phyloP scores from a whole-genome alignment of 1,140 invertebrate genomes.

The Sarcophaga peregrina region DNA sequence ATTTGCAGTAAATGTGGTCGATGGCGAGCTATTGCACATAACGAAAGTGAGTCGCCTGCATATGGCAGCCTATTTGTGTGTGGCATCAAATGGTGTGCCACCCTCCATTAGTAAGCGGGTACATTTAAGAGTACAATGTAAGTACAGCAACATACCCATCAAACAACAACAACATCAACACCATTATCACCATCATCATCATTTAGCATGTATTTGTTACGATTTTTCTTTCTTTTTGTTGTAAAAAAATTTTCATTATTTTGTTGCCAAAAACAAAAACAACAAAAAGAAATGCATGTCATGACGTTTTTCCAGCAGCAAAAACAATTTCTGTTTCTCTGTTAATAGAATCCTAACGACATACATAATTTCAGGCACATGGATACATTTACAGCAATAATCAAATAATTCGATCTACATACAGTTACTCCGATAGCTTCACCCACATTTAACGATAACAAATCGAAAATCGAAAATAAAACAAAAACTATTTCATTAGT shows the following conservation, averaged over 20 bases:
- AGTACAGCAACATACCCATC: slow-evolving; percentile 68
- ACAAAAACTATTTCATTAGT: slow-evolving; percentile 20
- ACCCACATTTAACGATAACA: too few relatives aligned
- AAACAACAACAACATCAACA: neutral
- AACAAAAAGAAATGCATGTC: neutral
- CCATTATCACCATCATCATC: too few relatives aligned
- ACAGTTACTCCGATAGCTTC: too few relatives aligned
- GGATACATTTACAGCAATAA: too few relatives aligned
- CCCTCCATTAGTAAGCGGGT: slow-evolving; percentile 88
- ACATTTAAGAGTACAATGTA: slow-evolving; percentile 87
- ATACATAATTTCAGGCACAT: too few relatives aligned
- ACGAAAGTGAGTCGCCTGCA: slow-evolving; percentile 89
- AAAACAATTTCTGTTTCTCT: neutral
- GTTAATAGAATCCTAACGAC: neutral
- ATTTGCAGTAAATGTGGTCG: slow-evolving; percentile 81
- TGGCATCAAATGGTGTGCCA: slow-evolving; percentile 87
- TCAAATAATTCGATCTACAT: too few relatives aligned
- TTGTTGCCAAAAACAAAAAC: neutral
- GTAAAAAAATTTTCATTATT: neutral
- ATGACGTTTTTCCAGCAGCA: neutral
- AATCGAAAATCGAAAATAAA: neutral
- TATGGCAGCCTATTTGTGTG: slow-evolving; percentile 90
- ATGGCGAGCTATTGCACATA: slow-evolving; percentile 85
- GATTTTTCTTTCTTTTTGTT: too few relatives aligned
- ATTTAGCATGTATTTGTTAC: too few relatives aligned